phyloP scores from a whole-genome alignment of 2,797 vertebrate species.

The Thaleichthys pacificus region DNA sequence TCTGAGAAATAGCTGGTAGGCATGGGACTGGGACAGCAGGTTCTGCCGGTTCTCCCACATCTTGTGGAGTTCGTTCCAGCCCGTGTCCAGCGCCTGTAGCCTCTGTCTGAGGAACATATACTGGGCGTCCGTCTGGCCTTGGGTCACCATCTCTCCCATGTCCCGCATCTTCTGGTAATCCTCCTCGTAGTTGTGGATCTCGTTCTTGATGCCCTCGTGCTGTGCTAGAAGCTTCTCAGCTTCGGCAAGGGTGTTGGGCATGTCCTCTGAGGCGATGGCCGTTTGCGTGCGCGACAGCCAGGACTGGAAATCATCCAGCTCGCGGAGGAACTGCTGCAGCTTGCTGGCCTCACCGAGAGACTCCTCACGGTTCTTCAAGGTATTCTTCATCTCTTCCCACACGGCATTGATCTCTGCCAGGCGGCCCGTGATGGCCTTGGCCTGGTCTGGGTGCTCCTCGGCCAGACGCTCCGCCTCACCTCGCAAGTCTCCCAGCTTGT shows the following conservation, averaged over 20 bases:
- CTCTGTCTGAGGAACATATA: constrained; percentile 97
- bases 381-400: constrained; percentile 97
- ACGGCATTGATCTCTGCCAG: constrained; percentile 88
- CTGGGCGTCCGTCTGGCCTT: constrained; percentile 94
- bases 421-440: constrained; percentile 86
- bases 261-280: constrained; percentile 94
- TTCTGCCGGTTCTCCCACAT: constrained; percentile 99
- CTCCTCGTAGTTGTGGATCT: constrained; percentile 95
- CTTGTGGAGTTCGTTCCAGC: constrained; percentile 98
- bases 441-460: constrained; percentile 91
- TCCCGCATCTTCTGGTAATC: constrained; percentile 99
- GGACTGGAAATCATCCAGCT: constrained; percentile 97
- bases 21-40: constrained; percentile 93
- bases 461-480: constrained; percentile 91
- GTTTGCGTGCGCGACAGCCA: constrained; percentile 97
- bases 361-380: constrained; percentile 91
- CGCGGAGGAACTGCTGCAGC: constrained; percentile 95
- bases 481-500: constrained; percentile 89
- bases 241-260: constrained; percentile 93
- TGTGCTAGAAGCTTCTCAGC: constrained; percentile 96
- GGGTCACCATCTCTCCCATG: constrained; percentile 99
- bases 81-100: constrained; percentile 93
- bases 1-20: constrained; percentile 93
- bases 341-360: constrained; percentile 97
- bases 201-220: constrained; percentile 95